phyloP scores from a whole-genome alignment of 1,140 invertebrate species.

The Zaprionus vittiger region DNA sequence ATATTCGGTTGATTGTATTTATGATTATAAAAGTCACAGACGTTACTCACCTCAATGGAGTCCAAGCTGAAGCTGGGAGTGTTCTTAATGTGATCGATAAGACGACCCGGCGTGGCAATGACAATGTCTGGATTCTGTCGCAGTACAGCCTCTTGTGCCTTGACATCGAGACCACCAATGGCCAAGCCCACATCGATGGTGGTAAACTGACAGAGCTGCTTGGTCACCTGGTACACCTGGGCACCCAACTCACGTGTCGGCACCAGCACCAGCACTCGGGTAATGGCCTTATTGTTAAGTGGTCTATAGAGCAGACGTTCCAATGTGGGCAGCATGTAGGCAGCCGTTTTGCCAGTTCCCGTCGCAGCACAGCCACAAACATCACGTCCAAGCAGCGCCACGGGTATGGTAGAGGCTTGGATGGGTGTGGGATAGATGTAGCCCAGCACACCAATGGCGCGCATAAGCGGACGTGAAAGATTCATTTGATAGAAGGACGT shows the following conservation, averaged over 20 bases:
- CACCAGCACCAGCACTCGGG: slow-evolving; percentile 96
- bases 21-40: background rate
- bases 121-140: slow-evolving; percentile 97
- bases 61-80: slow-evolving; percentile 96
- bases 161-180: slow-evolving; percentile 97
- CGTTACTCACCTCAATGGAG: slow-evolving; percentile 92
- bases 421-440: slow-evolving; percentile 98
- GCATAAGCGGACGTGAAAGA: slow-evolving; percentile 94
- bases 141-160: slow-evolving; percentile 95
- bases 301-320: slow-evolving; percentile 95
- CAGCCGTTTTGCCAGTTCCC: slow-evolving; percentile 99
- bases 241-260: slow-evolving; percentile 98
- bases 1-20: slow-evolving; percentile 19
- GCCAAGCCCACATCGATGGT: slow-evolving; percentile 92
- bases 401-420: slow-evolving; percentile 96
- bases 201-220: slow-evolving; percentile 95
- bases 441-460: slow-evolving; percentile 94
- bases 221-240: slow-evolving; percentile 95
- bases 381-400: slow-evolving; percentile 91
- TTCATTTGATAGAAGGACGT: slow-evolving; percentile 97
- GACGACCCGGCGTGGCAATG: slow-evolving; percentile 98
- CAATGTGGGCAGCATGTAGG: slow-evolving; percentile 98
- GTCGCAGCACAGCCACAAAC: slow-evolving; percentile 89
- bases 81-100: slow-evolving; percentile 91
- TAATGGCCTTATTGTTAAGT: slow-evolving; percentile 87